Conservation (phyloP, 2,888 invertebrate species). For the Lycophotia porphyrea region DNA sequence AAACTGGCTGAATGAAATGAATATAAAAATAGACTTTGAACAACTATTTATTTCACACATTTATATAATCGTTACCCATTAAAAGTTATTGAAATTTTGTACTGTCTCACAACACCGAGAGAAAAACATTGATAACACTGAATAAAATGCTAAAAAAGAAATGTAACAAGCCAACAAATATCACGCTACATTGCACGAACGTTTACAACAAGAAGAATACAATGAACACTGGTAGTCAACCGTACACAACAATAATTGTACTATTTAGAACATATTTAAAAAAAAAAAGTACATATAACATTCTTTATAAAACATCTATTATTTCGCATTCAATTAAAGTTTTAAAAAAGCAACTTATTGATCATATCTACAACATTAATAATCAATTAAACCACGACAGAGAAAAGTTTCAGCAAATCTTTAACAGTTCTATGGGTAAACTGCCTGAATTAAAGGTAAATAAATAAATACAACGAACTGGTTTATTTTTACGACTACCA, state of each 20-base stretch:
- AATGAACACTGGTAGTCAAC: slow-evolving; percentile 43
- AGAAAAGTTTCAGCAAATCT: background rate
- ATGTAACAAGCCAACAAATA: slow-evolving; percentile 55
- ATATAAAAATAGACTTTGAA: slow-evolving; percentile 46
- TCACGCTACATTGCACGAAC: slow-evolving; percentile 63
- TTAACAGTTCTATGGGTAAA: background rate
- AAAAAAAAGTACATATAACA: background rate
- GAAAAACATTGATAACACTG: slow-evolving; percentile 54
- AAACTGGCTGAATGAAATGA: slow-evolving; percentile 40
- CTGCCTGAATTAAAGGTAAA: background rate
- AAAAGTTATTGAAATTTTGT: slow-evolving; percentile 65
- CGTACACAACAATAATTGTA: background rate
- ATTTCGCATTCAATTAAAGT: background rate
- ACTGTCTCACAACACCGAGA: slow-evolving; percentile 61
- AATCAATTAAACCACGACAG: background rate
- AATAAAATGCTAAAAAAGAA: slow-evolving; percentile 46
- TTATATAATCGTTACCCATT: slow-evolving; percentile 81
- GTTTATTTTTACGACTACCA: slow-evolving; percentile 45
- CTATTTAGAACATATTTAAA: background rate
- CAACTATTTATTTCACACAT: slow-evolving; percentile 77
- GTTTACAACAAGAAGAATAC: slow-evolving; percentile 36
- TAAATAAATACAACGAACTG: background rate
- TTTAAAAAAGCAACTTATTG: background rate
- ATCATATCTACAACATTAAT: background rate
- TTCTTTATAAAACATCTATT: background rate